Base-by-base conservation (phyloP, 1,140 invertebrate species). In the Bombus cullumanus region DNA sequence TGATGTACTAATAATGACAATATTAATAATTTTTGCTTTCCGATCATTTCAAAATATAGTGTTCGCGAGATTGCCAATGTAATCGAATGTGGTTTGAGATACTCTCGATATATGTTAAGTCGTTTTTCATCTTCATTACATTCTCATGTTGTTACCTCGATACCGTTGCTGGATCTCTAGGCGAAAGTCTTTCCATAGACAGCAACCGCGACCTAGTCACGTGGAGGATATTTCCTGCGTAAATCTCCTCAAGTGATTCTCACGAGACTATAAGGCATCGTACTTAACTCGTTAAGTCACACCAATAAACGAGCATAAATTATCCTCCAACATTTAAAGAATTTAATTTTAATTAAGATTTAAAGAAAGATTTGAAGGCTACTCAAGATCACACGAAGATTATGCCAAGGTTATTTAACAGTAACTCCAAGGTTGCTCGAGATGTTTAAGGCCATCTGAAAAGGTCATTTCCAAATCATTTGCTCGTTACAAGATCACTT, bases 171-270 rank as follows among this genome's bases (percentile, higher is more conserved):
- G 28, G 62, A 69, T 81, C 80, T 64, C 87, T 68, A 72, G 81
- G 87, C 72, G 87, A 88, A 88, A 88, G 87, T 88, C 86, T 88
- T 89, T 85, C 72, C 81, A 84, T 59, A 81, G 81, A 85, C 77
- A 84, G 71, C 15, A 74, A 37, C 72, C 59, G 39, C 66, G 62
- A 83, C 74, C 31, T 83, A 77, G 47, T 57, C 84, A 39, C 25
- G 13, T 75, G 43, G 10, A 62, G 2, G 13, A 66, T 31, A 2
- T 66, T 31, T 66, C n/a, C n/a, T 15, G 12, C 0, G 59, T 13
- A 13, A n/a, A 62, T n/a, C 15, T 34, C 62, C 5, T 13, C 13
- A 2, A 53, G 6, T 15, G 43, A 71, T 69, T 74, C 64, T 34
- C 37, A 74, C n/a, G 47, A 88, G 77, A 83, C 59, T 43, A 18